Conservation (phyloP, 2,113 vertebrate genomes). For the Pangasianodon hypophthalmus region DNA sequence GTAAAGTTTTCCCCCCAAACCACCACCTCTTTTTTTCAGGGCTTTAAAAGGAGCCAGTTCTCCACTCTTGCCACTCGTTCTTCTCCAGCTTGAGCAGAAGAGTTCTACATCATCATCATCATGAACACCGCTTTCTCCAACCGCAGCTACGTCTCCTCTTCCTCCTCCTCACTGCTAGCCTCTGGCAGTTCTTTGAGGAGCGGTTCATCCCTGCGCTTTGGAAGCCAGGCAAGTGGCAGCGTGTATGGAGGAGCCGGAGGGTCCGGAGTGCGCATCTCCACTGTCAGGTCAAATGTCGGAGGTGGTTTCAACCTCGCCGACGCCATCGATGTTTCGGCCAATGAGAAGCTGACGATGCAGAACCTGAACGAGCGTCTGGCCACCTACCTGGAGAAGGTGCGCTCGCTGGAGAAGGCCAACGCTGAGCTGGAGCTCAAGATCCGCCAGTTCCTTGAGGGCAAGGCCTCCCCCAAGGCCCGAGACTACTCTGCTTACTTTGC, state of each 20-base stretch:
- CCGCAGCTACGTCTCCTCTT: constrained; percentile 15
- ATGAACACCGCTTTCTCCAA: constrained; percentile 32
- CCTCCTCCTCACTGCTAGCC: neutral
- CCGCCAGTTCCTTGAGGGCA: constrained; percentile 46
- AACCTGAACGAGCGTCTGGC: constrained; percentile 60
- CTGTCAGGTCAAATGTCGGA: neutral
- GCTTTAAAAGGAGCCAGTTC: constrained; percentile 31
- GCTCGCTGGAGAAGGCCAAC: constrained; percentile 52
- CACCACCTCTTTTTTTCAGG: neutral
- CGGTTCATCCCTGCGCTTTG: neutral
- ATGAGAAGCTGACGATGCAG: constrained; percentile 54
- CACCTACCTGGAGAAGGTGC: constrained; percentile 56
- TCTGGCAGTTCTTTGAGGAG: constrained; percentile 3
- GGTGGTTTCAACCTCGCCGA: constrained; percentile 53
- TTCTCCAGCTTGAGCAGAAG: constrained; percentile 40
- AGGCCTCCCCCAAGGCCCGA: neutral
- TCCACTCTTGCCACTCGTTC: constrained; percentile 1
- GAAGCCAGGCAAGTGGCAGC: constrained; percentile 46
- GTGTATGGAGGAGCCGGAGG: constrained; percentile 62
- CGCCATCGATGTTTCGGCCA: neutral
- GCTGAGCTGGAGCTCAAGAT: constrained; percentile 56
- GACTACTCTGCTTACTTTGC: constrained; percentile 37
- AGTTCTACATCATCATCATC: constrained; percentile 16
- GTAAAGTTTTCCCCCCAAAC: neutral
- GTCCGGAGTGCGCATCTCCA: constrained; percentile 56